phyloP scores from a whole-genome alignment of 2,113 vertebrate species.

The Dipodomys stephensi region DNA sequence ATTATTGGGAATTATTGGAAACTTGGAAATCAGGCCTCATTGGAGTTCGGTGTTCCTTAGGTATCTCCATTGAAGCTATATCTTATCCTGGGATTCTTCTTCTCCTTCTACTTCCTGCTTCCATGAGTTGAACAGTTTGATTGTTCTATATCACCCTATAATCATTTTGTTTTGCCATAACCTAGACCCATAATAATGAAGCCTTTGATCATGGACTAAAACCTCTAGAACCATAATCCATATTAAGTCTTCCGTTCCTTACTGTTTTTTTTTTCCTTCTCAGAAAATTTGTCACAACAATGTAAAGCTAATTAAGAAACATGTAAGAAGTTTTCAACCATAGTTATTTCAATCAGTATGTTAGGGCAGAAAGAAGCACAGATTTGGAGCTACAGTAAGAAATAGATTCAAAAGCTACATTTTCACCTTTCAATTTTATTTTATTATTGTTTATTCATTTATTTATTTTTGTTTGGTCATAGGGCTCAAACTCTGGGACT shows the following conservation, averaged over 20 bases:
- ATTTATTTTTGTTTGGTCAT: no score
- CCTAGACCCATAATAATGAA: not conserved
- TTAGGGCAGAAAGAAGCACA: not conserved
- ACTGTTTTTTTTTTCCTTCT: not conserved
- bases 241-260: not conserved
- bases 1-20: not conserved
- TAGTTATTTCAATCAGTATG: not conserved
- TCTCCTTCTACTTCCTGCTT: not conserved
- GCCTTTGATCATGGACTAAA: not conserved
- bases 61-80: not conserved
- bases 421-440: not conserved
- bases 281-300: not conserved
- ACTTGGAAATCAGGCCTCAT: not conserved
- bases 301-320: not conserved
- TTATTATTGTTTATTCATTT: no score
- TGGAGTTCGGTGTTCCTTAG: not conserved
- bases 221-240: not conserved
- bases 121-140: not conserved
- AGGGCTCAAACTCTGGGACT: no score
- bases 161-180: not conserved
- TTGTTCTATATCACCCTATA: not conserved
- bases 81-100: not conserved
- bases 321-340: not conserved
- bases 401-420: not conserved
- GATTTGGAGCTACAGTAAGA: not conserved